Percentiles rank a stretch among this genome's conserved stretches.
Conservation (phyloP, 2,888 invertebrate genomes). For the Ligdia adustata region DNA sequence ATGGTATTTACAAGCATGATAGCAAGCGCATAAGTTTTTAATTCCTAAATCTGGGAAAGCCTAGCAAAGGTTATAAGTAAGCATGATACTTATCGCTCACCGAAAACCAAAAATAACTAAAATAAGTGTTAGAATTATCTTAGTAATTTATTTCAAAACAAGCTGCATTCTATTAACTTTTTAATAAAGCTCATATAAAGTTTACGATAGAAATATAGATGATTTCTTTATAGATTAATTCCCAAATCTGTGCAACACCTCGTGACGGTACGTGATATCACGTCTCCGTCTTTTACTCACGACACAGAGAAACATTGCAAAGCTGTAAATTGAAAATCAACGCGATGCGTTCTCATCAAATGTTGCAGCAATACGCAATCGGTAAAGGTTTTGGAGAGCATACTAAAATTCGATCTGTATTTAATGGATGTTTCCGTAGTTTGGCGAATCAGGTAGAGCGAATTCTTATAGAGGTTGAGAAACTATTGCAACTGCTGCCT, state of each 20-base stretch:
- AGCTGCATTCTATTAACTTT: too few species aligned
- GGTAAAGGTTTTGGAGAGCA: slow-evolving; percentile 16
- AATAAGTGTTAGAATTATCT: too few species aligned
- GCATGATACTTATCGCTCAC: too few species aligned
- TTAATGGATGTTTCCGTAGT: slow-evolving; percentile 17
- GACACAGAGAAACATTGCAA: slow-evolving; percentile 29
- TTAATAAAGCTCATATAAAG: too few species aligned
- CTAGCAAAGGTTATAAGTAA: too few species aligned
- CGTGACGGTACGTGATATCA: slow-evolving; percentile 23
- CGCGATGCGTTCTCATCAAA: slow-evolving; percentile 35
- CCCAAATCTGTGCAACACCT: slow-evolving; percentile 14
- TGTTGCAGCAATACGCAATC: slow-evolving; percentile 37
- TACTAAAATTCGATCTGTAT: slow-evolving; percentile 18
- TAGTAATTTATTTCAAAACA: too few species aligned
- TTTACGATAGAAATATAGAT: background rate
- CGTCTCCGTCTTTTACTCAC: slow-evolving; percentile 33
- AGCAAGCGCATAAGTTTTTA: too few species aligned
- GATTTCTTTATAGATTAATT: background rate
- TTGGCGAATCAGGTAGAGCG: slow-evolving; percentile 5
- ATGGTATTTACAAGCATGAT: too few species aligned
- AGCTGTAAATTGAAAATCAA: slow-evolving; percentile 47
- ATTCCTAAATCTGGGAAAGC: too few species aligned
- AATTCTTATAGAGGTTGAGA: slow-evolving; percentile 10
- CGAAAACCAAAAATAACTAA: too few species aligned
- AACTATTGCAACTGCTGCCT: background rate